Evolutionary conservation across 2,113 vertebrate species (phyloP).

Genomic region (Scomber scombrus): DNA sequence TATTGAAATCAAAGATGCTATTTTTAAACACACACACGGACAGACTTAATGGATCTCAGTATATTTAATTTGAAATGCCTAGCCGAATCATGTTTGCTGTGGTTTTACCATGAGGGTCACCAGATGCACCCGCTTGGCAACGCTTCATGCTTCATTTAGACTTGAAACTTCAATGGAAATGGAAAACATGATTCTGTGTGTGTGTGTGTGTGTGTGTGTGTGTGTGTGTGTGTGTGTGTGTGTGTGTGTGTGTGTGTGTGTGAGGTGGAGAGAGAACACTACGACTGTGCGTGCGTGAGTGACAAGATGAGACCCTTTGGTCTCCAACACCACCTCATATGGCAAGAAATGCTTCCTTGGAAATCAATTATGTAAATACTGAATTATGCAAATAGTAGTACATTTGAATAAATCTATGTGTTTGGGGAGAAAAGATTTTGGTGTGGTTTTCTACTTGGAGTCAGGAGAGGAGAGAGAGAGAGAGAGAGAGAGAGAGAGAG

Average conservation of each 20-base stretch:
- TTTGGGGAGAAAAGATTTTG: constrained; percentile 69
- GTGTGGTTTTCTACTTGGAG: constrained; percentile 54
- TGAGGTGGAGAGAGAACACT: constrained; percentile 1
- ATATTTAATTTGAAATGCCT: constrained; percentile 57
- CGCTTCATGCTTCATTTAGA: constrained; percentile 72
- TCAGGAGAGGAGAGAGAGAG: constrained; percentile 41
- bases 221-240: constrained; percentile 8
- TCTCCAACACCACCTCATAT: constrained; percentile 62
- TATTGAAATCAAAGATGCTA: neutral
- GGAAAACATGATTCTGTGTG: constrained; percentile 1
- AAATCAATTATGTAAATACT: constrained; percentile 84
- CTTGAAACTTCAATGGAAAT: constrained; percentile 47
- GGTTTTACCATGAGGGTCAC: constrained; percentile 64
- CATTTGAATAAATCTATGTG: constrained; percentile 79
- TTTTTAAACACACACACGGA: constrained; percentile 12
- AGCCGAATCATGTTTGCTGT: constrained; percentile 52
- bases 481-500: constrained; percentile 34
- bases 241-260: constrained; percentile 14
- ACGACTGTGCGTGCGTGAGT: neutral
- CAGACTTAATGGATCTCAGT: constrained; percentile 40
- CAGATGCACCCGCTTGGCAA: constrained; percentile 70
- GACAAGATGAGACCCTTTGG: constrained; percentile 69
- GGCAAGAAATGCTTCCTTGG: constrained; percentile 70
- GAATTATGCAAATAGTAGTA: constrained; percentile 76
- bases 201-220: constrained; percentile 8